Evolutionary conservation across 2,113 vertebrate genomes (phyloP).

Genomic region (Xiphias gladius): DNA sequence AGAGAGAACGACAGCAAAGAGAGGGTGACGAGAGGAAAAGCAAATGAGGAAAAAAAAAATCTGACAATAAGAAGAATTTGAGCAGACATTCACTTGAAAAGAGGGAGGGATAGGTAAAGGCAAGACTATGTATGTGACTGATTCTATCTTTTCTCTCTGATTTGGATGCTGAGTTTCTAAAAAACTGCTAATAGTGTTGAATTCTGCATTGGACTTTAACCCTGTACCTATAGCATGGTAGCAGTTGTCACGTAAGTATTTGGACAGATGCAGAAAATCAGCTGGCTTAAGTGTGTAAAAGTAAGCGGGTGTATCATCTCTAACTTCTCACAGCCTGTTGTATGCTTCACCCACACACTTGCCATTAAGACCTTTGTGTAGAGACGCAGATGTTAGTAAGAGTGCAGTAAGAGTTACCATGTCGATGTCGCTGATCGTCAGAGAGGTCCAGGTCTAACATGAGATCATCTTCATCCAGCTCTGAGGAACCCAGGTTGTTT

Average conservation of each 20-base stretch:
- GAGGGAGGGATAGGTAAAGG: conserved; percentile 5
- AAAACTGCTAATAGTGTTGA: not conserved
- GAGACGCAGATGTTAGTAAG: not conserved
- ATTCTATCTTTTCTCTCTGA: not conserved
- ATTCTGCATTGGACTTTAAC: not conserved
- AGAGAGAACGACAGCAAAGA: conserved; percentile 8
- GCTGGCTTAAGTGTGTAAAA: not conserved
- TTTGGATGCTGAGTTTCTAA: conserved; percentile 13
- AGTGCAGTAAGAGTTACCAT: conserved; percentile 83
- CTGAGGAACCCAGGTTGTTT: conserved; percentile 96
- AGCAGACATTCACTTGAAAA: conserved; percentile 34
- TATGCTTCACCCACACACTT: not conserved
- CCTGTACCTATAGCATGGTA: not conserved
- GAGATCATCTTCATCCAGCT: conserved; percentile 97
- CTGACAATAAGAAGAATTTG: conserved; percentile 9
- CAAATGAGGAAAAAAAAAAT: not conserved
- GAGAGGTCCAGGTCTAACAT: conserved; percentile 97
- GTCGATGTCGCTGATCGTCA: conserved; percentile 91
- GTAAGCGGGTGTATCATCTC: not conserved
- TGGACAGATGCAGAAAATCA: not conserved
- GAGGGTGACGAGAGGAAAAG: not conserved
- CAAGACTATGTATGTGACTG: conserved; percentile 9
- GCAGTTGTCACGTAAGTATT: not conserved
- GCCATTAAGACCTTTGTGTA: not conserved
- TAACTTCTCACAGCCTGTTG: not conserved